phyloP scores from a whole-genome alignment of 2,113 vertebrate species.

The Cyphomyrus discorhynchus region DNA sequence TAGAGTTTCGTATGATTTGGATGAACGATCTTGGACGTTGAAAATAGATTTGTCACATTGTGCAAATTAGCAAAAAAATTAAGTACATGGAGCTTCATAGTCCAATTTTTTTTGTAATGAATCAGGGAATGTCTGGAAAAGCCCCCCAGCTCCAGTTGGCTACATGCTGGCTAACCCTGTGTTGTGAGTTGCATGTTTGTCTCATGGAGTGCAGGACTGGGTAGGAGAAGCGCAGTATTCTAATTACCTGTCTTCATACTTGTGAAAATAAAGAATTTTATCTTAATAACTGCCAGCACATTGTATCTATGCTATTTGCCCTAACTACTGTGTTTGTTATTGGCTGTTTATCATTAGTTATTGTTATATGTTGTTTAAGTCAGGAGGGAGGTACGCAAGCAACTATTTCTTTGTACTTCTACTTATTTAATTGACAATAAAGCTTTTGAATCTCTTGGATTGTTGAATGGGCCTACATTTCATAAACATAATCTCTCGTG shows the following conservation, averaged over 20 bases:
- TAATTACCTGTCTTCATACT: neutral
- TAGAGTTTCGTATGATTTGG: neutral
- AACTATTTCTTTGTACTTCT: neutral
- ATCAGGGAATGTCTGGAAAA: neutral
- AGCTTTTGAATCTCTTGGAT: neutral
- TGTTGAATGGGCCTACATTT: neutral
- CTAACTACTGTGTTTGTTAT: neutral
- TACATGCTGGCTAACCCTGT: neutral
- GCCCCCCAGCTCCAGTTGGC: neutral
- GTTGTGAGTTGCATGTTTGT: neutral
- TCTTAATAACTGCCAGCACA: neutral
- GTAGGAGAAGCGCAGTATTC: neutral
- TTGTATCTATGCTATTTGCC: neutral
- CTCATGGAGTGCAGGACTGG: neutral
- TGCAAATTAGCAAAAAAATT: neutral
- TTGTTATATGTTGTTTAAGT: neutral
- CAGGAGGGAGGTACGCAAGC: neutral
- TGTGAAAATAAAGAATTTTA: neutral
- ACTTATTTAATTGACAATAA: neutral
- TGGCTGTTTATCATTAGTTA: neutral
- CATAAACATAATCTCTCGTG: neutral
- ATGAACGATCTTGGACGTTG: neutral
- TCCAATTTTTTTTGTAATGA: neutral
- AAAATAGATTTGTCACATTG: neutral
- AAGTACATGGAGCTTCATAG: neutral